These are phyloP conservation scores for Psittacula echo DNA, from an alignment of 2,797 vertebrate genomes.

Conservation along the genomic window DNA sequence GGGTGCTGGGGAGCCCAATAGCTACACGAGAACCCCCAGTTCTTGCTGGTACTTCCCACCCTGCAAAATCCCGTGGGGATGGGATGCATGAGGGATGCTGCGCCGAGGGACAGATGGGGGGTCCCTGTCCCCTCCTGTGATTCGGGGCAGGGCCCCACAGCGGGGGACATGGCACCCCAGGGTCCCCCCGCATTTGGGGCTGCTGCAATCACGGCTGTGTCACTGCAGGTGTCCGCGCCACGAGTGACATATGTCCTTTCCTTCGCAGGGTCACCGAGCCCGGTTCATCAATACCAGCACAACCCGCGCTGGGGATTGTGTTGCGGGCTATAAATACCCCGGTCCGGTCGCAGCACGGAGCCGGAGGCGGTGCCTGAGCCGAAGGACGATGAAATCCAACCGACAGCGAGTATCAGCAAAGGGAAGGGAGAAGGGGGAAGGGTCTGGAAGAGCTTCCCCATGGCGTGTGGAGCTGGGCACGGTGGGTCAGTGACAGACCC, in stretches of 20 bases:
- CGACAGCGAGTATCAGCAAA: rapidly evolving
- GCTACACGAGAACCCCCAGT: rapidly evolving
- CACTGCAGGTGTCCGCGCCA: background rate
- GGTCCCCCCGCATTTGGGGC: rapidly evolving
- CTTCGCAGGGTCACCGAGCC: rapidly evolving
- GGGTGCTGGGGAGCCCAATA: rapidly evolving
- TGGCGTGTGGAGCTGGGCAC: no score
- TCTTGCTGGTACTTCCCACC: background rate
- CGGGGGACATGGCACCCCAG: background rate
- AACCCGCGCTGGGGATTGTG: background rate
- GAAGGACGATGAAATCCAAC: background rate
- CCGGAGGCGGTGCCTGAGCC: background rate
- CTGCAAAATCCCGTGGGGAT: background rate
- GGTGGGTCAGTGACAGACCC: background rate
- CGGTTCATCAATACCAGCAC: background rate
- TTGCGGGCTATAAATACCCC: conserved; percentile 16
- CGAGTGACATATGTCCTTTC: rapidly evolving
- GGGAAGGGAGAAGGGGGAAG: background rate
- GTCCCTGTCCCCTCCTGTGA: background rate
- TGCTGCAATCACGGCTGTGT: rapidly evolving
- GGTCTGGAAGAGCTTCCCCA: background rate
- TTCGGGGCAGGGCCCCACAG: background rate
- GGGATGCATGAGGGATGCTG: background rate
- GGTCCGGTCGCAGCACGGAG: rapidly evolving
- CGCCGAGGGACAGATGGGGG: rapidly evolving